Percentiles rank a stretch among this genome's conserved stretches.
Conservation (phyloP, 2,113 vertebrate species). For the Solenodon paradoxus region DNA sequence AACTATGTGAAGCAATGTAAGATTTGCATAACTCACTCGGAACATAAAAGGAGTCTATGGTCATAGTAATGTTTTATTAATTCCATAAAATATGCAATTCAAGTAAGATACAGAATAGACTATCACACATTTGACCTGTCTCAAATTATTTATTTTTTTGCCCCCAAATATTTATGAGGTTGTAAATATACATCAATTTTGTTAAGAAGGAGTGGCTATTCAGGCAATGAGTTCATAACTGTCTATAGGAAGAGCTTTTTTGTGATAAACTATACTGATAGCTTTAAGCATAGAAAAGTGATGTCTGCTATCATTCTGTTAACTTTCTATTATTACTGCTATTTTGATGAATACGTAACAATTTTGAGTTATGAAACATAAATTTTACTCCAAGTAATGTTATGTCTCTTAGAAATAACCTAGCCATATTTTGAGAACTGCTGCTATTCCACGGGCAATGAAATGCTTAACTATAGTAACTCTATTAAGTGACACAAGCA, state of each 20-base stretch:
- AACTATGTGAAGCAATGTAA: constrained; percentile 55
- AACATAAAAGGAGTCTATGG: neutral
- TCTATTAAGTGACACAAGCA: neutral
- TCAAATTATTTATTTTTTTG: constrained; percentile 30
- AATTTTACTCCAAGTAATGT: neutral
- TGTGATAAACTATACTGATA: neutral
- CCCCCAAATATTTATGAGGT: neutral
- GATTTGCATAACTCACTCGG: constrained; percentile 35
- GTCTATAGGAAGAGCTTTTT: neutral
- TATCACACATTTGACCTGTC: neutral
- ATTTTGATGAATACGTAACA: neutral
- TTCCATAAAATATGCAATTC: neutral
- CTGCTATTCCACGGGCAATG: neutral
- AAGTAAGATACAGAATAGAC: neutral
- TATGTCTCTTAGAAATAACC: neutral
- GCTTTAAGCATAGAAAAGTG: neutral
- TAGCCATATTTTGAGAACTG: neutral
- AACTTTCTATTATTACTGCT: neutral
- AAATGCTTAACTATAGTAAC: neutral
- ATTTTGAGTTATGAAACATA: neutral
- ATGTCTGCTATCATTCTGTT: neutral
- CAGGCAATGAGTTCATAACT: neutral
- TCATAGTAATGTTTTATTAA: neutral
- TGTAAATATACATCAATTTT: neutral
- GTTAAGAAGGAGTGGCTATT: neutral